Evolutionary conservation across 2,888 invertebrate genomes (phyloP).

Genomic region (Scaptomyza polygonia): DNA sequence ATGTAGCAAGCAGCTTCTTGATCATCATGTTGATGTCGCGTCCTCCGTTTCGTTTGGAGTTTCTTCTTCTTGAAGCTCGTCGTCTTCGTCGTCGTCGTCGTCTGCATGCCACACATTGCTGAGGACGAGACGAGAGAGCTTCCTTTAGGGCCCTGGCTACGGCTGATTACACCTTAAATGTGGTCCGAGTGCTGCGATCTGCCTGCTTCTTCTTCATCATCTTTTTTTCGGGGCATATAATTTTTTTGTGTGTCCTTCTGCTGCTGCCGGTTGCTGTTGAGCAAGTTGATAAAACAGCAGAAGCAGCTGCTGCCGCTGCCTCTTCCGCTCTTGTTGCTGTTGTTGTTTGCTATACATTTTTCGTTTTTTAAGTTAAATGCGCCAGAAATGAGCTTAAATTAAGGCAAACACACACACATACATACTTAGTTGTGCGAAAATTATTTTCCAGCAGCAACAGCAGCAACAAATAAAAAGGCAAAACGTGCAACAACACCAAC

Average conservation of each 20-base stretch:
- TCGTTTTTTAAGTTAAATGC: conserved; percentile 77
- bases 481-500: conserved; percentile 66
- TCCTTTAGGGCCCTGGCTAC: conserved; percentile 70
- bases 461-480: conserved; percentile 71
- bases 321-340: conserved; percentile 45
- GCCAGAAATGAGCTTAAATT: conserved; percentile 80
- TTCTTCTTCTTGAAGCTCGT: conserved; percentile 8
- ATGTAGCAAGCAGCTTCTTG: conserved; percentile 53
- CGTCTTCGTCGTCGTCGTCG: conserved; percentile 26
- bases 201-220: conserved; percentile 17
- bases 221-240: conserved; percentile 69
- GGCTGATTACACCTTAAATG: conserved; percentile 78
- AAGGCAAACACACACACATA: conserved; percentile 65
- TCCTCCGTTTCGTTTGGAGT: no score
- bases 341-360: conserved; percentile 58
- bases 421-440: conserved; percentile 55
- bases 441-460: conserved; percentile 72
- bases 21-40: conserved; percentile 58
- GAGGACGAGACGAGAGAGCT: conserved; percentile 60
- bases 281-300: conserved; percentile 58
- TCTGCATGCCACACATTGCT: conserved; percentile 76
- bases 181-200: conserved; percentile 35
- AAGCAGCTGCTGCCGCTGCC: conserved; percentile 58
- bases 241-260: conserved; percentile 72
- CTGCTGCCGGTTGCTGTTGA: conserved; percentile 59